A percentile compares a stretch with the other conserved stretches of the same genome.
phyloP scores from a whole-genome alignment of 1,140 invertebrate genomes.

The Hesperophylax magnus region DNA sequence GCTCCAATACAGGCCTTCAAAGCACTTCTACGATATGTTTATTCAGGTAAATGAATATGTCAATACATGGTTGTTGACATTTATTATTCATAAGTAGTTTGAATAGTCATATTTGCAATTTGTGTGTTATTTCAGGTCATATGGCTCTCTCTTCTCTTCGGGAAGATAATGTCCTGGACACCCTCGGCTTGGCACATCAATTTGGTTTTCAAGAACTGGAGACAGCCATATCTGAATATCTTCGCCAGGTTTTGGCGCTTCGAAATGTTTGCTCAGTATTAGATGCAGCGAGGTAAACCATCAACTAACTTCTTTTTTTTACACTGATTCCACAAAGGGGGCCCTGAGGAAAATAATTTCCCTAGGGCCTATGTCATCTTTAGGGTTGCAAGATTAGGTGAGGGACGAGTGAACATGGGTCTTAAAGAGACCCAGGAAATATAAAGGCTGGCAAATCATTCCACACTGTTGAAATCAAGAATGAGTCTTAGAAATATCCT shows the following conservation, averaged over 20 bases:
- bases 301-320: background rate
- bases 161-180: conserved; percentile 90
- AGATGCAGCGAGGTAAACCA: conserved; percentile 85
- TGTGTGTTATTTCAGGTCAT: conserved; percentile 71
- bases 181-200: conserved; percentile 91
- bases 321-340: background rate
- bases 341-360: too few species aligned
- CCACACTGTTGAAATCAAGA: too few species aligned
- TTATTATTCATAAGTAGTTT: background rate
- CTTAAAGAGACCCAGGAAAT: too few species aligned
- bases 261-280: conserved; percentile 95
- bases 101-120: background rate
- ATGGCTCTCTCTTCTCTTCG: conserved; percentile 88
- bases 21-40: conserved; percentile 93
- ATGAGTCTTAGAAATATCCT: too few species aligned
- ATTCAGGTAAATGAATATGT: conserved; percentile 75
- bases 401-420: too few species aligned
- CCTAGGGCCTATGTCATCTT: too few species aligned
- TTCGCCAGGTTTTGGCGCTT: conserved; percentile 88
- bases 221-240: conserved; percentile 91
- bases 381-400: too few species aligned
- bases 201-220: conserved; percentile 96
- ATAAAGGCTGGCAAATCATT: too few species aligned
- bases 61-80: background rate
- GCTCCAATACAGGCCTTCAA: conserved; percentile 92